Base-by-base conservation (phyloP, 1,140 invertebrate genomes). In the Bicyclus anynana region DNA sequence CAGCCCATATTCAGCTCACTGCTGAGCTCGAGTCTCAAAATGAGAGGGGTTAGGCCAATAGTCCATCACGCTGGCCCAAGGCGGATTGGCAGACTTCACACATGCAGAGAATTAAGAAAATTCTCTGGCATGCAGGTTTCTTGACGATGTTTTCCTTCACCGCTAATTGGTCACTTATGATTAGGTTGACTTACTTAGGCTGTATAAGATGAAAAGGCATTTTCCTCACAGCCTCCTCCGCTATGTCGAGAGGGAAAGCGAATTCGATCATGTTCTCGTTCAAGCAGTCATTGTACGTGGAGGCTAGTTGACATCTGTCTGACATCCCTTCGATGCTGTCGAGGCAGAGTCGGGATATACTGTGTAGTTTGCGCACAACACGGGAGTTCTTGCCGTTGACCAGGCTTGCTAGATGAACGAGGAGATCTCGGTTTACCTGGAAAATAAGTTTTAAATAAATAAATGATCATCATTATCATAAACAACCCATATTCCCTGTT, bases 191-290 rank as follows among this genome's bases (percentile, higher is more conserved):
- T 53, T 40, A 80, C 81, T 87, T 87, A 5, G 84, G 81, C 44
- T 82, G 77, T 68, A 87, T 83, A 0, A 87, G 67, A 69, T 87
- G 84, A 29, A 86, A 88, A 0, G 83, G 85, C 85, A 86, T 85
- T 53, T 83, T 85, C 33, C 79, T 74, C 0, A 88, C 83, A 7
- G 79, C 83, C 51, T 86, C 85, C 46, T 86, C 83, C 6, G 85
- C 85, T 12, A 88, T 74, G n/a, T 86, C 85, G 0, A 85, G 50
- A 0, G 85, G 85, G 47, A 88, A 88, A 0, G 81, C 76, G 20
- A 88, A 88, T 40, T 88, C 85, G 17, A 78, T 63, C 83, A 88
- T 86, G 53, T 88, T 86, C 27, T 86, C 80, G 47, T 88, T 88
- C 16, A 88, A 44, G 52, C 85, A 88, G 52, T 88, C 82, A 37